Base-by-base conservation (phyloP, 2,888 invertebrate genomes). In the Morpho deidamia region DNA sequence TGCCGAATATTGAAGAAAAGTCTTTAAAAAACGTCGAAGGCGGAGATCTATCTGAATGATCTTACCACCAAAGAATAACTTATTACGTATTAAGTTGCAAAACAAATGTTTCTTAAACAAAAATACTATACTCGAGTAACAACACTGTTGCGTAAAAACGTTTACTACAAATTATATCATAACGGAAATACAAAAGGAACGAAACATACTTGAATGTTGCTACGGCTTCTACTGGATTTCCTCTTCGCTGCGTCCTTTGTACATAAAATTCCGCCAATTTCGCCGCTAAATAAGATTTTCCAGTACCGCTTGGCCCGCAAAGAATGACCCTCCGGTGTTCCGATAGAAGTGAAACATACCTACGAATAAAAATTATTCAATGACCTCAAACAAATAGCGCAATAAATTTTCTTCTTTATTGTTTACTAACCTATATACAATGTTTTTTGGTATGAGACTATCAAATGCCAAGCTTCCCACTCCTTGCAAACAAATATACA, bases 261-360 rank as follows among this genome's bases (percentile, higher is more conserved):
- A 96, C 97, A 64, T 99, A 93, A 76, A 97, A 98, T 76, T 99
- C 97, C 0, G 99, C 99, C 48, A 99, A 89, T 74, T 97, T 95
- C 33, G 97, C 96, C 7, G 99, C 99, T 63, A 99, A 89, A 78
- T 98, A 98, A 0, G 98, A 98, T 84, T 99, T 99, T 11, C 99
- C 98, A 0, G 98, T 99, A 42, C 99, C 99, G 71, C 96, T 96
- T 1, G 99, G 98, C 0, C 99, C 99, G 83, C 98, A 99, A 11
- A 99, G 90, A 61, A 99, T 98, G 58, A 99, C 94, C 44, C 99
- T 91, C 32, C 98, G 92, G 80, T 99, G 98, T 74, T 99, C 98
- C 49, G 96, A 93, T 60, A 99, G 87, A 51, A 98, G 90, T n/a
- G 94, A 94, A 44, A 97, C 93, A 72, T 96, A 96, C 79, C 91